These are phyloP conservation scores for Regulus satrapa DNA, from an alignment of 2,113 vertebrate species.

Conservation along the genomic window DNA sequence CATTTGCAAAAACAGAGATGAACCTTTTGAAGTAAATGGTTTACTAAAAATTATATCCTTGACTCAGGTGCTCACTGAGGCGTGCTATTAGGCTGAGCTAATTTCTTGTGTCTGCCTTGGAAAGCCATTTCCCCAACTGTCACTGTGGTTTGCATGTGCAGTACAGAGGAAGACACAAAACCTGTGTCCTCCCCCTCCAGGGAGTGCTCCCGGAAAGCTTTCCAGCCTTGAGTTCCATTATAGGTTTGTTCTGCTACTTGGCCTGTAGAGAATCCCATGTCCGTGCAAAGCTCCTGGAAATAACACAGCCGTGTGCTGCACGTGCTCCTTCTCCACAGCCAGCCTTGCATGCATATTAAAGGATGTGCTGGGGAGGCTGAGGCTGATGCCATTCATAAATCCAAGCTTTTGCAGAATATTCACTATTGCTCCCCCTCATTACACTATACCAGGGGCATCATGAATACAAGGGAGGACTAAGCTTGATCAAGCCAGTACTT, in stretches of 20 bases:
- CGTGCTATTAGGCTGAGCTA: neutral
- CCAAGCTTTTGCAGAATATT: neutral
- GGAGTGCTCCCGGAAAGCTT: neutral
- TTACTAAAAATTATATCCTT: neutral
- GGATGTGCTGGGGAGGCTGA: neutral
- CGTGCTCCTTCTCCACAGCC: accelerated
- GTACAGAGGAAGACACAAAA: neutral
- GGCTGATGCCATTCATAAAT: neutral
- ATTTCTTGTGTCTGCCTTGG: neutral
- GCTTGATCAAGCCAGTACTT: neutral
- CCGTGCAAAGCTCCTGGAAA: neutral
- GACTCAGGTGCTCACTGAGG: neutral
- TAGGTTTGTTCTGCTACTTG: neutral
- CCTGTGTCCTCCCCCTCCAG: neutral
- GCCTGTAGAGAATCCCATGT: neutral
- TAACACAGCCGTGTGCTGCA: neutral
- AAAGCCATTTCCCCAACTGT: neutral
- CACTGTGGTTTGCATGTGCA: accelerated
- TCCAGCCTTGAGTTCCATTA: neutral
- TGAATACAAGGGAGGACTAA: neutral
- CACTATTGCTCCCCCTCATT: neutral
- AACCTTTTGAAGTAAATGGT: neutral
- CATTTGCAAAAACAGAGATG: neutral
- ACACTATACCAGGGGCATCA: neutral
- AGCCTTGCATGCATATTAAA: neutral